Conservation (phyloP, 2,888 invertebrate species). For the Cacoxenus indagator region DNA sequence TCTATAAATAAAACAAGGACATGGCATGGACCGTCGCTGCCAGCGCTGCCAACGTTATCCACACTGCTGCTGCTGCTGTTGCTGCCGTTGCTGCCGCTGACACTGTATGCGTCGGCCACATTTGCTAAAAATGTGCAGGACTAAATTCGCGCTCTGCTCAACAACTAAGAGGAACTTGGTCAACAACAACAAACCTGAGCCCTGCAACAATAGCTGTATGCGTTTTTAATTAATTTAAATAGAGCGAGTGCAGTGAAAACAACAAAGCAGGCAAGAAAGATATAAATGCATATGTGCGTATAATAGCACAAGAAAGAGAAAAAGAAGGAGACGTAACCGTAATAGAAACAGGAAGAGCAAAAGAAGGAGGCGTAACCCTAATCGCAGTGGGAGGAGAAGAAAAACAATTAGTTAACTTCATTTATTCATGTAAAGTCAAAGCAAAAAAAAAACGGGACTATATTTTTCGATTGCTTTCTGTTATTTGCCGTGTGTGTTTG, state of each 20-base stretch:
- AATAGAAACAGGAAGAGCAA: neutral
- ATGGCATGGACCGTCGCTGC: slow-evolving; percentile 31
- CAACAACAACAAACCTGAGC: neutral
- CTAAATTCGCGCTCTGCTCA: neutral
- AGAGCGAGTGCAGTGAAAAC: neutral
- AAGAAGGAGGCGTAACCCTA: neutral
- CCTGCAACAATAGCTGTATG: neutral
- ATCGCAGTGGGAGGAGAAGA: too few species aligned
- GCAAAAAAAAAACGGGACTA: neutral
- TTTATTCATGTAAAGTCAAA: neutral
- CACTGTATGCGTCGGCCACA: neutral
- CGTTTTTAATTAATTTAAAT: slow-evolving; percentile 13
- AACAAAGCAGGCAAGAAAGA: neutral
- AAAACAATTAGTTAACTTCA: neutral
- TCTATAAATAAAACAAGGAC: slow-evolving; percentile 60
- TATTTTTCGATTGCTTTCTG: neutral
- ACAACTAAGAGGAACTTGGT: neutral
- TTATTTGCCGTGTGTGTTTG: neutral
- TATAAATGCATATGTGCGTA: too few species aligned
- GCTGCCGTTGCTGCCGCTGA: neutral
- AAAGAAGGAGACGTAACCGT: neutral
- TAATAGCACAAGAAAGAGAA: neutral
- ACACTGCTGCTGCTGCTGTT: neutral
- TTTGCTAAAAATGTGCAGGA: slow-evolving; percentile 10
- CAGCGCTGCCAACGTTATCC: slow-evolving; percentile 2